Evolutionary conservation across 1,140 invertebrate genomes (phyloP), one percentile per base, ranked within the genome.

Genomic region (Cotesia typhae): DNA sequence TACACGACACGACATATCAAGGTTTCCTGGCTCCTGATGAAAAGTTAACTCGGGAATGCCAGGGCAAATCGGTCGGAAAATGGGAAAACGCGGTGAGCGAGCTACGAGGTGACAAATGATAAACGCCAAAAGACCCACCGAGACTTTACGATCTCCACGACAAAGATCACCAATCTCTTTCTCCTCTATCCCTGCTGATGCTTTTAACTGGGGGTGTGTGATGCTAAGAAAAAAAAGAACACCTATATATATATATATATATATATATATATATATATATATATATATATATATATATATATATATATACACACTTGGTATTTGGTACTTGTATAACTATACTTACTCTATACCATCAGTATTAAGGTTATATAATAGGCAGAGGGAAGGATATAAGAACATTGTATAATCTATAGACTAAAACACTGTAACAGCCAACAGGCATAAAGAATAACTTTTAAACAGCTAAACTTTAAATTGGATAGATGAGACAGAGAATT

Each of bases 21-120:
- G 41, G 41, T 47, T 7, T 47, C 41, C 5, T 47, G 38, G 38
- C n/a, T n/a, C 37, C 64, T 67, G 9, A 4, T 12, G 10, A 9
- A 20, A 59, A 35, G 71, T 72, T 61, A 41, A 57, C 73, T 64
- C 67, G 37, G 71, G 66, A 69, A 65, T 72, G 63, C 77, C 79
- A 79, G 76, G 74, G 79, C 79, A 85, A 87, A 85, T 86, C 85
- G 85, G 80, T 67, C 75, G 83, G 85, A 87, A 86, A 87, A 87
- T 87, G 83, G 84, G 82, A 87, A 87, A 87, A 81, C 79, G 57
- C 82, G 17, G 52, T 36, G 53, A 84, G 82, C 77, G 76, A 78
- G 80, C 77, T 75, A 28, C 28, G 3, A 28, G 79, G 81, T 86
- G 84, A 87, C 84, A 87, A 86, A 87, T 85, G 82, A 82, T 81